Base-by-base conservation (phyloP, 23 tunicate genomes). In the Trididemnum clinides region DNA sequence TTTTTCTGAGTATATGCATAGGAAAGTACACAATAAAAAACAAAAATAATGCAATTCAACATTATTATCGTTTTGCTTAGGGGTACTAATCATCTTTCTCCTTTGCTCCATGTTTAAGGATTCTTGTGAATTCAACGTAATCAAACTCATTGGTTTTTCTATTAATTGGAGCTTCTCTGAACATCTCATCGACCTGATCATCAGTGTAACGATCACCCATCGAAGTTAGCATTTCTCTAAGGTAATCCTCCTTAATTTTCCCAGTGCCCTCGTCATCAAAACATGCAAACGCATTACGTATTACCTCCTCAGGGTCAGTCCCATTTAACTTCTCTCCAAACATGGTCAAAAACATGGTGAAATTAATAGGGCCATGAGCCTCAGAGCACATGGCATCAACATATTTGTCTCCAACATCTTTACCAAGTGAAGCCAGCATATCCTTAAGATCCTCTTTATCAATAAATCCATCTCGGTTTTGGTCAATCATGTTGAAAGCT, bases 171-270 rank as follows among this genome's bases (percentile, higher is more conserved):
- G 99, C 99, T 82, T 97, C 99, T 29, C 99, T 37, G 64, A 81
- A 97, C 97, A 97, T 92, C 31, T 97, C 99, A 77, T 97, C 99
- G 23, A 97, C 99, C 51, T 92, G 97, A 25, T 97, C 99, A 23
- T 97, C 97, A n/a, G 89, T 92, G 89, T 83, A 97, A 26, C 99
- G 91, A 49, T 97, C 99, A 30, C 99, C 99, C 99, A 92, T 97
- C 20, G 95, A 84, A n/a, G 91, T 88, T 0, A 97, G 89, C 36
- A 97, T 72, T 51, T 97, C 99, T 1, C 99, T 90, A 58, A 97
- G 95, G 71, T 92, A 97, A 54, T 97, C 99, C 35, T 97, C 99
- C 39, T 92, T 85, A 23, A 97, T 94, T 57, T 97, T 97, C 20
- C 99, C 99, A 28, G 99, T 85, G 1, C 86, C 83, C 33, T 97